Percentiles rank a stretch among this genome's conserved stretches.
phyloP scores from a whole-genome alignment of 64 coral and sea anemone genomes.

The Pocillopora damicornis region DNA sequence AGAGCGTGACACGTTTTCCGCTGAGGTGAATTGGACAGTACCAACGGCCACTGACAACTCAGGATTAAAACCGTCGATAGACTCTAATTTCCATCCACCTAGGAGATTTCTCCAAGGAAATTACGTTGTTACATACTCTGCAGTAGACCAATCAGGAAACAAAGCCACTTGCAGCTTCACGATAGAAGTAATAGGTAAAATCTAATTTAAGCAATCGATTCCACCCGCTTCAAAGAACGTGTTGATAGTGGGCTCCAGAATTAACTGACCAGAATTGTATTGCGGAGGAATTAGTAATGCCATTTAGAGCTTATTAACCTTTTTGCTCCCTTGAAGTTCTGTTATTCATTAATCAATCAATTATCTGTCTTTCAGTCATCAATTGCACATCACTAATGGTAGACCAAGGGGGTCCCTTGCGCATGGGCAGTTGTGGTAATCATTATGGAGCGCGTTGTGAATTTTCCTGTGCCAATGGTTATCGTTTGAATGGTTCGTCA shows the following conservation, averaged over 20 bases:
- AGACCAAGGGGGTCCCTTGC: background rate
- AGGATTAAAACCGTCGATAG: background rate
- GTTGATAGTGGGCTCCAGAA: no score
- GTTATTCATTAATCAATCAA: background rate
- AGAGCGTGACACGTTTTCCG: background rate
- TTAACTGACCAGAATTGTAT: no score
- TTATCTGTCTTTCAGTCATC: background rate
- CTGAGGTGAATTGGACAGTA: constrained; percentile 27
- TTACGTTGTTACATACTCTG: constrained; percentile 18
- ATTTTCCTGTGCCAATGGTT: constrained; percentile 7
- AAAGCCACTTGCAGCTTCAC: constrained; percentile 21
- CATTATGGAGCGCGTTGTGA: constrained; percentile 9
- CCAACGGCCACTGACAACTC: constrained; percentile 45
- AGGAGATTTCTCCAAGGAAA: background rate
- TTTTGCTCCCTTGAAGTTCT: no score
- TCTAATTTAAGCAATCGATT: background rate
- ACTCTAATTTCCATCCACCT: constrained; percentile 5
- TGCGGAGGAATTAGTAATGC: no score
- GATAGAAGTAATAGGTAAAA: constrained; percentile 10
- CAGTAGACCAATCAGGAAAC: constrained; percentile 33
- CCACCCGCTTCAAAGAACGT: no score
- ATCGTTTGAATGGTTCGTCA: constrained; percentile 27
- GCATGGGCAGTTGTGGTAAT: constrained; percentile 6
- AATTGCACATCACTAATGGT: background rate
- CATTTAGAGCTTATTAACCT: no score